A percentile compares a stretch with the other conserved stretches of the same genome.
Conservation (phyloP, 2,888 invertebrate species). For the Drosophila borborema region DNA sequence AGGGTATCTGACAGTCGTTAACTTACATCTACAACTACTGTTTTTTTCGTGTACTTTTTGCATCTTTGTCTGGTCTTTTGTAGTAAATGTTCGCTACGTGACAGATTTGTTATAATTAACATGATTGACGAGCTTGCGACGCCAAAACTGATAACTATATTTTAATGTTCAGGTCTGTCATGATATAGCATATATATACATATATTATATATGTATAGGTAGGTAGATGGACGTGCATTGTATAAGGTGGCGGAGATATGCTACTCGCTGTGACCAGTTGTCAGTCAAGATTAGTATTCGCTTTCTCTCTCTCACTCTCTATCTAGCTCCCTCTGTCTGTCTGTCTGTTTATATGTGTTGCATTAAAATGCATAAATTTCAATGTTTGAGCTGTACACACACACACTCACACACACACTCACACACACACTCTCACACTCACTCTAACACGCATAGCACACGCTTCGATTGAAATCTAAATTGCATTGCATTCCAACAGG, state of each 20-base stretch:
- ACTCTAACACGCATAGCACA: constrained; percentile 24
- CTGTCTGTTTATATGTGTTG: background rate
- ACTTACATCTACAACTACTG: background rate
- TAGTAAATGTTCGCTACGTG: constrained; percentile 66
- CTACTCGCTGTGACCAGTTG: constrained; percentile 23
- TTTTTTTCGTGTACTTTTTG: constrained; percentile 20
- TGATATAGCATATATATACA: background rate
- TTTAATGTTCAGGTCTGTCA: constrained; percentile 18
- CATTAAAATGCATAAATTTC: constrained; percentile 62
- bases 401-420: background rate
- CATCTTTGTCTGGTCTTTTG: constrained; percentile 39
- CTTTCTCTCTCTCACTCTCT: background rate
- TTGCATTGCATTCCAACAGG: constrained; percentile 63
- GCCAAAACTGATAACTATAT: constrained; percentile 41
- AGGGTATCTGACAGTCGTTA: constrained; percentile 12
- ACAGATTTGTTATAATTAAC: constrained; percentile 74
- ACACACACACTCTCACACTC: constrained; percentile 12
- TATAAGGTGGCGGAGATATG: background rate
- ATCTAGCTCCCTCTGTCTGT: background rate
- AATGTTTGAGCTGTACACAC: constrained; percentile 36
- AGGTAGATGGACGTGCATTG: background rate
- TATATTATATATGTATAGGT: background rate
- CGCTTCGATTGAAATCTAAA: constrained; percentile 74
- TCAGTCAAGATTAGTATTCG: constrained; percentile 34
- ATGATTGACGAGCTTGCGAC: constrained; percentile 69